Evolutionary conservation across 2,113 vertebrate species (phyloP).

Genomic region (Balaenoptera acutorostrata): DNA sequence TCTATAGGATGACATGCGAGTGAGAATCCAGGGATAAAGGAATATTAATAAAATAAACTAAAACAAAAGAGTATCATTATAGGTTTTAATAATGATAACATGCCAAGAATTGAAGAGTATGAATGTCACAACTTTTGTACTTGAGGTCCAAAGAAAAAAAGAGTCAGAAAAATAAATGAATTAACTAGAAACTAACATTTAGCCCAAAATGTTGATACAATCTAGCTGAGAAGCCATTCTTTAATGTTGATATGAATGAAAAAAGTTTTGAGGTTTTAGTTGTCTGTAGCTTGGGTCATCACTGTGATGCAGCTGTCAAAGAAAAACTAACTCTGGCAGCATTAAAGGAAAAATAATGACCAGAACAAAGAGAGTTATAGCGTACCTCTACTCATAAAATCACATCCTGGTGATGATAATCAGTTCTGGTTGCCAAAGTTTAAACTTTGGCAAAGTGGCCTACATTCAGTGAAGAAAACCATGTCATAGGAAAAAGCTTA

Average conservation of each 20-base stretch:
- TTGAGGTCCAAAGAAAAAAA: background rate
- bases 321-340: background rate
- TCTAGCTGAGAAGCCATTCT: background rate
- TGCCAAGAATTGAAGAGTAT: background rate
- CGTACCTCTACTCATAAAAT: background rate
- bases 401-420: background rate
- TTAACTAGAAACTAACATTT: background rate
- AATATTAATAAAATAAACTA: background rate
- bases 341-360: background rate
- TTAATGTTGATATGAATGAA: background rate
- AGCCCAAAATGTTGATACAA: background rate
- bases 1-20: background rate
- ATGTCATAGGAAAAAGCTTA: background rate
- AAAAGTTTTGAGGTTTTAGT: background rate
- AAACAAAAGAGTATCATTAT: background rate
- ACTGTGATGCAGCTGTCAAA: background rate
- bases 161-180: background rate
- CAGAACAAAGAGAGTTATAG: background rate
- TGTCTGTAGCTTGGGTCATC: background rate
- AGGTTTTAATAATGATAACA: background rate
- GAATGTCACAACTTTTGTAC: background rate
- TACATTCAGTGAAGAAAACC: background rate
- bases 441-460: background rate
- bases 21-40: background rate
- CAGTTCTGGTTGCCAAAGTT: background rate